Conservation (phyloP, 2,888 invertebrate species). For the Neuroscelio doddi region DNA sequence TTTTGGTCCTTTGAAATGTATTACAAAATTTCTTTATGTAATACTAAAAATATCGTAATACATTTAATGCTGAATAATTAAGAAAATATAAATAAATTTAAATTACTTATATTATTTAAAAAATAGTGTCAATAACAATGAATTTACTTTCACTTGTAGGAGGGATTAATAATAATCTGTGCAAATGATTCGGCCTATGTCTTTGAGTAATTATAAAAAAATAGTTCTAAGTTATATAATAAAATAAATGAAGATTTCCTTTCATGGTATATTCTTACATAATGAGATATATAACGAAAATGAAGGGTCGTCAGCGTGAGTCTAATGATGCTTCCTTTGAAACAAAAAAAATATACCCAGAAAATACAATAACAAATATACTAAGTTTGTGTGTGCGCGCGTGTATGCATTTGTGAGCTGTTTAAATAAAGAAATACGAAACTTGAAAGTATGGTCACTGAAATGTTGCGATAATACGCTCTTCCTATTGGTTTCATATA, state of each 20-base stretch:
- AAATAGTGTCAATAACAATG: neutral
- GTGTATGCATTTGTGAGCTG: conserved; percentile 3
- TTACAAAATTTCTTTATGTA: too few species aligned
- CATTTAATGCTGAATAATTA: too few species aligned
- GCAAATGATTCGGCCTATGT: conserved; percentile 41
- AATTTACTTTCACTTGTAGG: too few species aligned
- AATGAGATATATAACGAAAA: conserved; percentile 25
- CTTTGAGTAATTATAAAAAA: conserved; percentile 33
- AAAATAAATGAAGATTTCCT: conserved; percentile 28
- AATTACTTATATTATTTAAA: too few species aligned
- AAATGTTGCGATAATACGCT: conserved; percentile 58
- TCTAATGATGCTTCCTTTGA: conserved; percentile 31
- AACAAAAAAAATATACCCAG: conserved; percentile 21
- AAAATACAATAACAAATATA: conserved; percentile 12
- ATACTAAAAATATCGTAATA: too few species aligned
- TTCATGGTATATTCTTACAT: conserved; percentile 25
- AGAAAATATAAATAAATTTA: too few species aligned
- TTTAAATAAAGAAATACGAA: conserved; percentile 14
- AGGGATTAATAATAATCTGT: too few species aligned
- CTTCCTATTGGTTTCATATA: conserved; percentile 61
- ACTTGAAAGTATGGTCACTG: conserved; percentile 24
- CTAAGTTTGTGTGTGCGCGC: conserved; percentile 15
- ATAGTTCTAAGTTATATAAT: too few species aligned
- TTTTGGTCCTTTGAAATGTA: too few species aligned
- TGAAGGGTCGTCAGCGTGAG: conserved; percentile 20